Evolutionary conservation across 2,113 vertebrate species (phyloP).

Genomic region (Verasper variegatus): DNA sequence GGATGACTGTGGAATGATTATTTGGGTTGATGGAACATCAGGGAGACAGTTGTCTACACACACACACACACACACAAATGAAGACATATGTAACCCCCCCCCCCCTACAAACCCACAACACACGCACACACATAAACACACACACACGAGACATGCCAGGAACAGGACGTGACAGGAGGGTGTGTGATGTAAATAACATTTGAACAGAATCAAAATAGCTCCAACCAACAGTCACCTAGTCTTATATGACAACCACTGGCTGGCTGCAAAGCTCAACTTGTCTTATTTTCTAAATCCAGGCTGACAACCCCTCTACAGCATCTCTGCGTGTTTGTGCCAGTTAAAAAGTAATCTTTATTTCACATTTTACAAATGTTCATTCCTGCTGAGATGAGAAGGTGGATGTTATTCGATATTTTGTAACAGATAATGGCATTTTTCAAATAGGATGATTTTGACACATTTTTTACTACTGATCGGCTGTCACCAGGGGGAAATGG

Average conservation of each 20-base stretch:
- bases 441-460: background rate
- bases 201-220: conserved; percentile 71
- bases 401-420: conserved; percentile 32
- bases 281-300: conserved; percentile 58
- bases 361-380: conserved; percentile 29
- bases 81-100: conserved; percentile 6
- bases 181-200: conserved; percentile 72
- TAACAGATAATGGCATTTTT: conserved; percentile 15
- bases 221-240: conserved; percentile 57
- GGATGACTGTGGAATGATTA: conserved; percentile 72
- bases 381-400: conserved; percentile 8
- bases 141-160: conserved; percentile 15
- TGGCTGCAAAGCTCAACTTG: conserved; percentile 56
- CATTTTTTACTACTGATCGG: conserved; percentile 28
- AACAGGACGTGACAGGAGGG: conserved; percentile 58
- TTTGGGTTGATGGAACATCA: conserved; percentile 71
- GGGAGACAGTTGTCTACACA: conserved; percentile 39
- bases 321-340: conserved; percentile 8
- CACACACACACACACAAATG: conserved; percentile 8
- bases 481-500: conserved; percentile 20
- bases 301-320: conserved; percentile 55
- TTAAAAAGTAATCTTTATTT: conserved; percentile 43
- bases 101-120: background rate
- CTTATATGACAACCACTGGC: conserved; percentile 66
- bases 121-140: conserved; percentile 6